A percentile compares a stretch with the other conserved stretches of the same genome.
Evolutionary conservation across 2,888 invertebrate species (phyloP).

Genomic region (Nineta flava): DNA sequence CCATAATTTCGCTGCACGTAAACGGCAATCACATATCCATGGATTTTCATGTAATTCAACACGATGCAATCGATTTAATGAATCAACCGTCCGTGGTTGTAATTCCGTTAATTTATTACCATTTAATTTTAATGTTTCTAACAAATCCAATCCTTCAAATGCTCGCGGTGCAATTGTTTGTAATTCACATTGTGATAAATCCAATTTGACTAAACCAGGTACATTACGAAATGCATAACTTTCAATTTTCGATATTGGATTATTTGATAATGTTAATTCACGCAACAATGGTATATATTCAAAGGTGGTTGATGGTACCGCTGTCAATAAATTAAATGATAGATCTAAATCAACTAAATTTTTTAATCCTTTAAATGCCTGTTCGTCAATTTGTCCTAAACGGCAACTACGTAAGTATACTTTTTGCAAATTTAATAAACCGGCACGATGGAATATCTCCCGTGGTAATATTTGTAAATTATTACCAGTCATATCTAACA

Average conservation of each 20-base stretch:
- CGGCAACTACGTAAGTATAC: slow-evolving; percentile 71
- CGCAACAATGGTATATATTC: slow-evolving; percentile 65
- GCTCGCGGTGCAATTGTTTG: slow-evolving; percentile 59
- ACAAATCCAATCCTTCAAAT: slow-evolving; percentile 57
- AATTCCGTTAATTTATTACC: slow-evolving; percentile 63
- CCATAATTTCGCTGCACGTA: slow-evolving; percentile 70
- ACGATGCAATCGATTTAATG: slow-evolving; percentile 54
- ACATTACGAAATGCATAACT: slow-evolving; percentile 58
- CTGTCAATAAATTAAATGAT: slow-evolving; percentile 65
- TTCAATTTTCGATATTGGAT: slow-evolving; percentile 68
- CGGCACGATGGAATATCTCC: slow-evolving; percentile 66
- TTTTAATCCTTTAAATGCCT: slow-evolving; percentile 71
- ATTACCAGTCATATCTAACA: slow-evolving; percentile 77
- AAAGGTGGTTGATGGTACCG: slow-evolving; percentile 66
- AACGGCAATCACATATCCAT: slow-evolving; percentile 76
- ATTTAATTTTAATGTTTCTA: slow-evolving; percentile 67
- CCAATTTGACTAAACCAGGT: slow-evolving; percentile 63
- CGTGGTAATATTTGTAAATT: slow-evolving; percentile 68
- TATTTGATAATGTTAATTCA: slow-evolving; percentile 63
- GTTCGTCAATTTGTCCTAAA: slow-evolving; percentile 70
- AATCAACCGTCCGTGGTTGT: slow-evolving; percentile 55
- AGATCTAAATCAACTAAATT: slow-evolving; percentile 83
- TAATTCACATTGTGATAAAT: slow-evolving; percentile 69
- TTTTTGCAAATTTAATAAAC: slow-evolving; percentile 72
- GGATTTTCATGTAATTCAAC: slow-evolving; percentile 77